A percentile compares a stretch with the other conserved stretches of the same genome.
These are phyloP conservation scores for Octopus bimaculoides DNA, from an alignment of 1,140 invertebrate genomes.

Conservation along the genomic window DNA sequence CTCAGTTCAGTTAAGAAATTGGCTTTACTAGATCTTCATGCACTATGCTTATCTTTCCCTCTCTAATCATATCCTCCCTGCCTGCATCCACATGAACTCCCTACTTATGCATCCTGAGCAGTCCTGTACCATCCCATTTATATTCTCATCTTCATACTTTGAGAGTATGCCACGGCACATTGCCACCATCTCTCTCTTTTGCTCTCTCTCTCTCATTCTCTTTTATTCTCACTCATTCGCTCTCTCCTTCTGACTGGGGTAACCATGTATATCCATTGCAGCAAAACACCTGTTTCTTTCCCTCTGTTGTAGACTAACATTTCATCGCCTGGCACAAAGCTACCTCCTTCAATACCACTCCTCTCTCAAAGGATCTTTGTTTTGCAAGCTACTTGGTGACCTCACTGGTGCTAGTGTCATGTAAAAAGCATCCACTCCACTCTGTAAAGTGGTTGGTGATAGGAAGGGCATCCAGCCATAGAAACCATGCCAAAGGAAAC, in stretches of 20 bases:
- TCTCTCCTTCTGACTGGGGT: slow-evolving; percentile 11
- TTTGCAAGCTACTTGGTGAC: too few relatives aligned
- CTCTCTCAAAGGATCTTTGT: too few relatives aligned
- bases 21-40: background rate
- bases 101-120: slow-evolving; percentile 1
- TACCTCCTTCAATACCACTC: too few relatives aligned
- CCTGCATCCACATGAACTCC: slow-evolving; percentile 9
- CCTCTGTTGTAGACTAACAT: background rate
- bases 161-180: slow-evolving; percentile 11
- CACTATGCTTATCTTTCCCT: slow-evolving; percentile 6
- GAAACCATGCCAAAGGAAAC: too few relatives aligned
- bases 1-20: background rate
- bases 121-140: background rate
- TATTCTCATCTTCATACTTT: slow-evolving; percentile 2
- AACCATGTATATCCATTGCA: too few relatives aligned
- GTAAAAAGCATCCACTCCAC: too few relatives aligned
- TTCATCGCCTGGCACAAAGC: background rate
- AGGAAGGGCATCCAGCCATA: too few relatives aligned
- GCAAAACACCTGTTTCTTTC: slow-evolving; percentile 3
- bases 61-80: slow-evolving; percentile 6
- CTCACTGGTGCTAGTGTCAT: too few relatives aligned
- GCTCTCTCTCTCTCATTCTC: slow-evolving; percentile 12
- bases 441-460: too few relatives aligned
- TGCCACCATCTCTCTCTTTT: slow-evolving; percentile 18
- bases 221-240: background rate